These are phyloP conservation scores for Drosophila infuscata DNA, from an alignment of 2,888 invertebrate species.

Conservation along the genomic window DNA sequence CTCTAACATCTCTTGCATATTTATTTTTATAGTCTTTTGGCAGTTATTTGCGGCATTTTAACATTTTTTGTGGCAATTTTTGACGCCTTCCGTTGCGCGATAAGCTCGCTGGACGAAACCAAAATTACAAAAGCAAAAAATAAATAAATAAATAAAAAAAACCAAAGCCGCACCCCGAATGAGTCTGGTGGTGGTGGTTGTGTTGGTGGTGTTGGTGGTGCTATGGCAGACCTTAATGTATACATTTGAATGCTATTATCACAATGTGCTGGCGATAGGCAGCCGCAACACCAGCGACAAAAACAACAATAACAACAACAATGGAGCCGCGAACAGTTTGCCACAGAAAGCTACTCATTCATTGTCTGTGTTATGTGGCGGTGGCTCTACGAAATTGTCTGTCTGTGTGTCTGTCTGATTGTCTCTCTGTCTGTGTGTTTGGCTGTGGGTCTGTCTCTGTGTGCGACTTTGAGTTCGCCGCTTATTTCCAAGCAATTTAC, in stretches of 20 bases:
- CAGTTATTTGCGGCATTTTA: slow-evolving; percentile 58
- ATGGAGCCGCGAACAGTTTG: slow-evolving; percentile 47
- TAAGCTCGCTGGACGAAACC: slow-evolving; percentile 34
- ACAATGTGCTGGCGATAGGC: slow-evolving; percentile 52
- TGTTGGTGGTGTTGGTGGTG: not conserved
- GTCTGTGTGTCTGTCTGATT: not conserved
- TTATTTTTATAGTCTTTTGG: slow-evolving; percentile 61
- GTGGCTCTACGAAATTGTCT: slow-evolving; percentile 2
- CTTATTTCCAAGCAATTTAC: slow-evolving; percentile 79
- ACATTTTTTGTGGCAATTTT: slow-evolving; percentile 58
- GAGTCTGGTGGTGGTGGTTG: slow-evolving; percentile 4
- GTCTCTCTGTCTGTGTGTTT: slow-evolving; percentile 9
- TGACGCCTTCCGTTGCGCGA: slow-evolving; percentile 58
- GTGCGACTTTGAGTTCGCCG: slow-evolving; percentile 28
- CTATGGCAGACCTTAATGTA: slow-evolving; percentile 58
- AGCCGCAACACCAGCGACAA: slow-evolving; percentile 31
- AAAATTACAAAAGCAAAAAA: slow-evolving; percentile 21
- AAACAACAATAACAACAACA: slow-evolving; percentile 49
- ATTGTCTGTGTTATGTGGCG: slow-evolving; percentile 54
- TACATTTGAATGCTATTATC: slow-evolving; percentile 76
- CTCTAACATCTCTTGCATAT: slow-evolving; percentile 45
- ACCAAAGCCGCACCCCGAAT: slow-evolving; percentile 16
- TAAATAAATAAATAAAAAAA: slow-evolving; percentile 8
- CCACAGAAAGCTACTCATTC: slow-evolving; percentile 70
- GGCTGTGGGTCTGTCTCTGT: slow-evolving; percentile 18